Evolutionary conservation across 2,113 vertebrate species (phyloP).

Genomic region (Cranoglanis bouderius): DNA sequence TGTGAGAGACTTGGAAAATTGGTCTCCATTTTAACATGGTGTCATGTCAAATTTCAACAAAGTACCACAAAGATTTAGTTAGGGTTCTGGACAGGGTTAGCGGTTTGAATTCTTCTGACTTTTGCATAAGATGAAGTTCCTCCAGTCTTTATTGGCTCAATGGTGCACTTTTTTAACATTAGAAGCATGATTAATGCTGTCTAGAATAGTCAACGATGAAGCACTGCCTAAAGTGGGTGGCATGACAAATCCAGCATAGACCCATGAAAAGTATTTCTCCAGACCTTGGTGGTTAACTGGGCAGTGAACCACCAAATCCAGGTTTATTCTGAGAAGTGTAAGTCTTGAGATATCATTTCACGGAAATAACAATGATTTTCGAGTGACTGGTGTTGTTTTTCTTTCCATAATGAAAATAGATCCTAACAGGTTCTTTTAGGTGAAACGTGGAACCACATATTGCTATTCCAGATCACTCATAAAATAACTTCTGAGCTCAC

Average conservation of each 20-base stretch:
- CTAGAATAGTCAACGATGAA: background rate
- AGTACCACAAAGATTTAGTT: background rate
- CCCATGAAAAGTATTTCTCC: background rate
- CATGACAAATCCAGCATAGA: background rate
- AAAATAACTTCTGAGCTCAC: background rate
- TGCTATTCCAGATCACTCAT: conserved; percentile 25
- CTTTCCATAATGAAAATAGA: conserved; percentile 8
- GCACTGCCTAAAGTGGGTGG: background rate
- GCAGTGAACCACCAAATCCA: background rate
- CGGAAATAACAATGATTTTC: background rate
- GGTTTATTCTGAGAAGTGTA: background rate
- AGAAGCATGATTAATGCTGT: background rate
- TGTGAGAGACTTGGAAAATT: no score
- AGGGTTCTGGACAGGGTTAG: background rate
- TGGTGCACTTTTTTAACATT: background rate
- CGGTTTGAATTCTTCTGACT: background rate
- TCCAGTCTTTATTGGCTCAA: background rate
- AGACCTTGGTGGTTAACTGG: background rate
- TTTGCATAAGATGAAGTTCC: background rate
- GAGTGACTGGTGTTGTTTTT: conserved; percentile 22
- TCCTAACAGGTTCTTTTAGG: background rate
- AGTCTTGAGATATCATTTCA: conserved; percentile 27
- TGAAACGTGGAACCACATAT: background rate
- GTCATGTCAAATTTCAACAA: no score
- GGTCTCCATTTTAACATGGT: background rate